phyloP scores from a whole-genome alignment of 1,140 invertebrate genomes.

The Platorchestia sp. region DNA sequence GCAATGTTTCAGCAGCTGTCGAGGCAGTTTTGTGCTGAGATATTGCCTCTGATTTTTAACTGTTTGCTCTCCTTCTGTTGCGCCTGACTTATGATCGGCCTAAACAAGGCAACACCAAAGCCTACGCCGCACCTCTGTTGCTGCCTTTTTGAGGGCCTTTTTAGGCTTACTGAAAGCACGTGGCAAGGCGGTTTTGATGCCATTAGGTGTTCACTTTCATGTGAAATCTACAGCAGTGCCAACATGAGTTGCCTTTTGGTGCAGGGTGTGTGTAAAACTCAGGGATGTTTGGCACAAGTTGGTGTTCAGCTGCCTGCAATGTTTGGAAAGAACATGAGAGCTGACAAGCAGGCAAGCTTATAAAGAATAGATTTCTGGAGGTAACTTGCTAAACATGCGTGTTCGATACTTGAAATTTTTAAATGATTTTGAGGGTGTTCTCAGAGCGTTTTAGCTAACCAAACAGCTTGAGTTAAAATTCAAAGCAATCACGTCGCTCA shows the following conservation, averaged over 20 bases:
- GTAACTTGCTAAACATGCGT: not conserved
- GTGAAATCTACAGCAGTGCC: not conserved
- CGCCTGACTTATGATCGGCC: conserved; percentile 51
- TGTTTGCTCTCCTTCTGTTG: conserved; percentile 48
- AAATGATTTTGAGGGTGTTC: not conserved
- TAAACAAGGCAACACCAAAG: conserved; percentile 40
- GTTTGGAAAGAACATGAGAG: not conserved
- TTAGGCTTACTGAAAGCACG: not conserved
- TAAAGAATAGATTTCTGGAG: not conserved
- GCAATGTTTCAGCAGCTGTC: conserved; percentile 45
- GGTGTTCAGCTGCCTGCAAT: not conserved
- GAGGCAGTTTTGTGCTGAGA: conserved; percentile 15
- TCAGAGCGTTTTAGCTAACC: not conserved
- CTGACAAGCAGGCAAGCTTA: not conserved
- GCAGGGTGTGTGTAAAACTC: not conserved
- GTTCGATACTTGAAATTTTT: not conserved
- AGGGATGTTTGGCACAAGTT: not conserved
- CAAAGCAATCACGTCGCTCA: not conserved
- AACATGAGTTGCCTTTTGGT: not conserved
- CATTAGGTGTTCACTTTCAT: not conserved
- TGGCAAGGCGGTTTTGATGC: not conserved
- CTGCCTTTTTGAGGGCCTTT: not conserved
- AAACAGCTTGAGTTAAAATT: not conserved
- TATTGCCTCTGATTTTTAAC: conserved; percentile 51
- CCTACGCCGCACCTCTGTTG: not conserved